Base-by-base conservation (phyloP, 2,113 vertebrate genomes). In the Myotis davidii region DNA sequence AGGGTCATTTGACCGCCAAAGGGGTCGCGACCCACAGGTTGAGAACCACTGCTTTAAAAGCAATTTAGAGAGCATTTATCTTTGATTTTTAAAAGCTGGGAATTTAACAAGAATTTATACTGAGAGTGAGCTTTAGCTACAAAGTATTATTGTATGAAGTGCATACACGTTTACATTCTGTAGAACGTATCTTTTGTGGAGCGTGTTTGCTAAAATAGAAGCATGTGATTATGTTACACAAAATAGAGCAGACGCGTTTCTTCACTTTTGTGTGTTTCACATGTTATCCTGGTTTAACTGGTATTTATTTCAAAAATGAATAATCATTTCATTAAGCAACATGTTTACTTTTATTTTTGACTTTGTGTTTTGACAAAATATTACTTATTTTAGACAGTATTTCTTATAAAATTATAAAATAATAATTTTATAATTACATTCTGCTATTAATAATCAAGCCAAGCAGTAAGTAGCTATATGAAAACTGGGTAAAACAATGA, bases 331-430 rank as follows among this genome's bases (percentile, higher is more conserved):
- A 11, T 67, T 13, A 67, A 61, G 29, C 29, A 32, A 1, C 32
- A 34, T 39, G 5, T 54, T 70, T 88, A 14, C 34, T 70, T 89
- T 82, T 59, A 64, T 42, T 84, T 94, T 85, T 61, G 52, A 72
- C 78, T 93, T 90, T 72, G 27, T 84, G 50, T 90, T 29, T 48
- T 95, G 64, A 90, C 81, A 95, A 48, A 69, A 32, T 32, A 45
- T 16, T 18, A 45, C 18, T 7, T 65, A 67, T 65, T 29, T 94
- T 74, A 96, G 85, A 34, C 21, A 56, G 85, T 32, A 56, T 88
- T 94, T 96, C n/a, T 85, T 37, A 70, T 34, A 78, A 59, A 94
- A 20, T 79, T 97, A 23, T 90, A 27, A 32, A 85, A 94, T 91
- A 88, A 37, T 37, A 5, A 42, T 90, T 88, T 91, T 86, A 54